A percentile compares a stretch with the other conserved stretches of the same genome.
Conservation (phyloP, 1,140 invertebrate genomes). For the Eurosta solidaginis region DNA sequence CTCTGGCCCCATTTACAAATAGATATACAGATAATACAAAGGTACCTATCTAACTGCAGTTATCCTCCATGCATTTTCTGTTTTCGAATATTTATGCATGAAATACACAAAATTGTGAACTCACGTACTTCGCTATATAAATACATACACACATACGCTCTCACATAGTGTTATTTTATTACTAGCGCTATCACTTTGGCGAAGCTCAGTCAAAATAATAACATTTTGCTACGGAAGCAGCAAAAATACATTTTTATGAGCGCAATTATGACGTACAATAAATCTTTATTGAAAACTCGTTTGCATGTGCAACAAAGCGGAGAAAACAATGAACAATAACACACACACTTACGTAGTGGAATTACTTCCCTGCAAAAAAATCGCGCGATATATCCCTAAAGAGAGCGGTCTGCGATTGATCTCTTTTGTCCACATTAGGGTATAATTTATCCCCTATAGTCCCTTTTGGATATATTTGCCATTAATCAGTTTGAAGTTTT, state of each 20-base stretch:
- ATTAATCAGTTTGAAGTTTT: too few relatives aligned
- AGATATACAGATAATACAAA: too few relatives aligned
- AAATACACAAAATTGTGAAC: not conserved
- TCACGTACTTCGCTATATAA: too few relatives aligned
- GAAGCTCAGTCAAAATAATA: constrained; percentile 9
- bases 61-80: too few relatives aligned
- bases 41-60: too few relatives aligned
- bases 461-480: too few relatives aligned
- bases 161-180: not conserved
- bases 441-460: too few relatives aligned
- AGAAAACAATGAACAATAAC: not conserved
- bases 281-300: constrained; percentile 26
- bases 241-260: constrained; percentile 21
- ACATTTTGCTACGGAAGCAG: not conserved
- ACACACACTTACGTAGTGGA: not conserved
- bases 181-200: not conserved
- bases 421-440: too few relatives aligned
- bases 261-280: not conserved
- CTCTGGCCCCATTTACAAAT: too few relatives aligned
- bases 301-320: constrained; percentile 21
- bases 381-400: too few relatives aligned
- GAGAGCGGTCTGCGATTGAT: too few relatives aligned
- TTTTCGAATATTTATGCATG: too few relatives aligned
- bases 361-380: not conserved
- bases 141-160: not conserved